These are phyloP conservation scores for Psittacula cyanocephala DNA, from an alignment of 2,113 vertebrate species.

Conservation along the genomic window DNA sequence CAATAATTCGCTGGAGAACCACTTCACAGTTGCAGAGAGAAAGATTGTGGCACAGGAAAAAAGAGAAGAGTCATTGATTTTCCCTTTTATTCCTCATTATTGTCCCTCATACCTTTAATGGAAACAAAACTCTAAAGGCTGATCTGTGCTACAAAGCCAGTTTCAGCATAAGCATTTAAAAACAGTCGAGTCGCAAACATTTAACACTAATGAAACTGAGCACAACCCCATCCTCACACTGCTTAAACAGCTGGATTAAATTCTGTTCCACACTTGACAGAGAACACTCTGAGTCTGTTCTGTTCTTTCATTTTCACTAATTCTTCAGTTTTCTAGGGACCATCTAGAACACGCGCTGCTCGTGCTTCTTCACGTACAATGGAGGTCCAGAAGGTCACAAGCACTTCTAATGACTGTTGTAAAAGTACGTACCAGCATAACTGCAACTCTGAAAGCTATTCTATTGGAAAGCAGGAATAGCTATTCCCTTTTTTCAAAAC, in stretches of 20 bases:
- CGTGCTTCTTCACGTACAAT: not conserved
- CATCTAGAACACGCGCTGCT: not conserved
- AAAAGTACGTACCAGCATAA: not conserved
- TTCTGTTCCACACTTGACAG: not conserved
- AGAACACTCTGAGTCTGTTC: not conserved
- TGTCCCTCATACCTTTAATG: not conserved
- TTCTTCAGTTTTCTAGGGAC: not conserved
- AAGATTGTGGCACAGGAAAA: not conserved
- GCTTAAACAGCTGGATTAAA: not conserved
- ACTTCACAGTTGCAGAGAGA: not conserved
- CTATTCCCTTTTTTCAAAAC: not conserved
- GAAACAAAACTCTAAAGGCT: not conserved
- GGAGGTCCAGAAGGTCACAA: not conserved
- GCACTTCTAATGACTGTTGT: not conserved
- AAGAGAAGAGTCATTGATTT: not conserved
- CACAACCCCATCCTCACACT: not conserved
- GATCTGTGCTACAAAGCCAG: not conserved
- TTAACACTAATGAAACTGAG: not conserved
- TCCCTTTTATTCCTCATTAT: not conserved
- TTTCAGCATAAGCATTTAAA: not conserved
- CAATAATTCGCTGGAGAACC: not conserved
- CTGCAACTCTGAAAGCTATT: not conserved
- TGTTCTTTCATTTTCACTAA: not conserved
- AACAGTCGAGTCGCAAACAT: not conserved
- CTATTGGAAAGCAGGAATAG: not conserved